Percentiles rank a stretch among this genome's conserved stretches.
phyloP scores from a whole-genome alignment of 2,888 invertebrate species.

The Trichogramma evanescens region DNA sequence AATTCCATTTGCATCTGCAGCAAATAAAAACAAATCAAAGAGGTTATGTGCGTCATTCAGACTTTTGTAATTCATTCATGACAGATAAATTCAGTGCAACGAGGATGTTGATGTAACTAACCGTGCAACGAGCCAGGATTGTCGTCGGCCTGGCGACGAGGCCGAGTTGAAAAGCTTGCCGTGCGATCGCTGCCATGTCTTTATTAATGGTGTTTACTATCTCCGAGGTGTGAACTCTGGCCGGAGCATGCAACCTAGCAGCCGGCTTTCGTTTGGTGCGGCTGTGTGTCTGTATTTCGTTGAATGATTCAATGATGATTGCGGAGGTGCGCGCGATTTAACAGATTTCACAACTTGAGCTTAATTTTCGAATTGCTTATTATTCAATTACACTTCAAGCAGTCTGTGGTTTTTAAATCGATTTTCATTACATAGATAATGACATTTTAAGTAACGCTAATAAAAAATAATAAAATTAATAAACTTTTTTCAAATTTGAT shows the following conservation, averaged over 20 bases:
- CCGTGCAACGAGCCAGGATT: slow-evolving; percentile 24
- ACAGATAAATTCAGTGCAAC: background rate
- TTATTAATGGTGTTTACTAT: slow-evolving; percentile 26
- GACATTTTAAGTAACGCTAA: no score
- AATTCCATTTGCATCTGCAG: background rate
- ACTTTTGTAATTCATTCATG: background rate
- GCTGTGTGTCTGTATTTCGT: no score
- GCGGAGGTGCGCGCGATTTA: no score
- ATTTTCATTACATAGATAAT: no score
- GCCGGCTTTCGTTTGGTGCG: no score
- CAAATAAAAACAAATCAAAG: background rate
- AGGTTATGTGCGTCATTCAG: background rate
- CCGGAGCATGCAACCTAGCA: background rate
- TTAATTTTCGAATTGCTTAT: no score
- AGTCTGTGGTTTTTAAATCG: no score
- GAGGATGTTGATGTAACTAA: slow-evolving; percentile 23
- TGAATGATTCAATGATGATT: no score
- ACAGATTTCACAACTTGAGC: no score
- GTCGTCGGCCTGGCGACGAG: slow-evolving; percentile 32
- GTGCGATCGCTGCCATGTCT: slow-evolving; percentile 58
- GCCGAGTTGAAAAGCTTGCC: slow-evolving; percentile 40
- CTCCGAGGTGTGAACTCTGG: background rate
- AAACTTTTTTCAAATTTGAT: no score
- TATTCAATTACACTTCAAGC: no score
- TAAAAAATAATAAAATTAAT: no score